A percentile compares a stretch with the other conserved stretches of the same genome.
Conservation (phyloP, 2,888 invertebrate genomes). For the Ophion obscuratus region DNA sequence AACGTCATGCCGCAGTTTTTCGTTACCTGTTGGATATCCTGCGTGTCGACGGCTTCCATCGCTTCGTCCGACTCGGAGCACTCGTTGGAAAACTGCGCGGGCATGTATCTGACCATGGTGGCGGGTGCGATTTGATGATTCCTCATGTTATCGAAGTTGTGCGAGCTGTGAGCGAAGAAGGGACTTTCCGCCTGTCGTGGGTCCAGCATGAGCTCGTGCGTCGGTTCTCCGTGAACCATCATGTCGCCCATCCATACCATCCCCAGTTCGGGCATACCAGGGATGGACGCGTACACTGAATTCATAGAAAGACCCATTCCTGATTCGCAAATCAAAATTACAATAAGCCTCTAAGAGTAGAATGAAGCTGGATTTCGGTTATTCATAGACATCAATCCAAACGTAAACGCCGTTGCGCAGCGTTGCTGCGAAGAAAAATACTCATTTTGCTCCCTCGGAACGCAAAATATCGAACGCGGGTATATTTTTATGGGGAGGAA, state of each 20-base stretch:
- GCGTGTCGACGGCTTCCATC: conserved; percentile 80
- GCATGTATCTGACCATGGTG: conserved; percentile 81
- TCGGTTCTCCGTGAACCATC: conserved; percentile 82
- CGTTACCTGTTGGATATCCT: conserved; percentile 80
- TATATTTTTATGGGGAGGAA: not conserved
- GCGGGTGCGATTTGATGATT: conserved; percentile 82
- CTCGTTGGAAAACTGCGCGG: conserved; percentile 80
- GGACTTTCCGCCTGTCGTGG: conserved; percentile 81
- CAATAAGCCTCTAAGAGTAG: conserved; percentile 57
- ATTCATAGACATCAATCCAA: not conserved
- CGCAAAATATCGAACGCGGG: not conserved
- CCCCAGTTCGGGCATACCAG: conserved; percentile 86
- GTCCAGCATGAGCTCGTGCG: conserved; percentile 82
- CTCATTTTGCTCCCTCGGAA: not conserved
- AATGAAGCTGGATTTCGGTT: conserved; percentile 17
- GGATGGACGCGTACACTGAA: conserved; percentile 84
- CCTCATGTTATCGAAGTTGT: conserved; percentile 81
- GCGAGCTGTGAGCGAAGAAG: conserved; percentile 80
- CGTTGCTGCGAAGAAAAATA: not conserved
- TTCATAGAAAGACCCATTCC: conserved; percentile 80
- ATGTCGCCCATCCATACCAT: conserved; percentile 89
- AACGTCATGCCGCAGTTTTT: not conserved
- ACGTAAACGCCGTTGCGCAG: not conserved
- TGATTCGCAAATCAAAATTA: conserved; percentile 71
- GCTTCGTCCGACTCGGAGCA: conserved; percentile 82